Percentiles rank a stretch among this genome's conserved stretches.
These are phyloP conservation scores for Kryphioiulus occultus DNA, from an alignment of 2,888 invertebrate genomes.

Conservation along the genomic window DNA sequence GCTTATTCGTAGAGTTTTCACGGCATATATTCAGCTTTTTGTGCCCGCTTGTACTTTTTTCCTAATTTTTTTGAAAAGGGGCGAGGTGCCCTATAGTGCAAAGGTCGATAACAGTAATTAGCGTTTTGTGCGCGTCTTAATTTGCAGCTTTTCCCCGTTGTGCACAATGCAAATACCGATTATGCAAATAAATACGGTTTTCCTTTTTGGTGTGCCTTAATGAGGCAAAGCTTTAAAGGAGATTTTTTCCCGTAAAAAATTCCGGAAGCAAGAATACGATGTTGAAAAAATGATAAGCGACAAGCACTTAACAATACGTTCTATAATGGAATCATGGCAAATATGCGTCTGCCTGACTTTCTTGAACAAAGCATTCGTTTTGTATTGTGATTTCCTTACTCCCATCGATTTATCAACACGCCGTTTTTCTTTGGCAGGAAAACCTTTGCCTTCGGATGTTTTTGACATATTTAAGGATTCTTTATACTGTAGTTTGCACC, in stretches of 20 bases:
- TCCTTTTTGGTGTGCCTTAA: background rate
- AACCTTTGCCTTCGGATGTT: background rate
- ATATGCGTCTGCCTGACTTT: background rate
- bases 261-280: background rate
- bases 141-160: background rate
- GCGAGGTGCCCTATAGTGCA: background rate
- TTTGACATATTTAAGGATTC: background rate
- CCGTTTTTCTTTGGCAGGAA: background rate
- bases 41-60: background rate
- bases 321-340: slow-evolving; percentile 16
- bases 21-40: background rate
- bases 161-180: background rate
- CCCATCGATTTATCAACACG: background rate
- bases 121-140: background rate
- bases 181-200: slow-evolving; percentile 4
- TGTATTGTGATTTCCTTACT: background rate
- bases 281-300: slow-evolving; percentile 30
- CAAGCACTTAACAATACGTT: slow-evolving; percentile 8
- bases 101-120: background rate
- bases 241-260: background rate
- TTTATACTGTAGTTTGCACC: background rate
- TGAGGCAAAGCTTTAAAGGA: slow-evolving; percentile 21
- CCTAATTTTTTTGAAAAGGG: background rate
- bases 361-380: background rate
- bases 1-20: background rate